Evolutionary conservation across 2,888 invertebrate species (phyloP).

Genomic region (Parnassius smintheus): DNA sequence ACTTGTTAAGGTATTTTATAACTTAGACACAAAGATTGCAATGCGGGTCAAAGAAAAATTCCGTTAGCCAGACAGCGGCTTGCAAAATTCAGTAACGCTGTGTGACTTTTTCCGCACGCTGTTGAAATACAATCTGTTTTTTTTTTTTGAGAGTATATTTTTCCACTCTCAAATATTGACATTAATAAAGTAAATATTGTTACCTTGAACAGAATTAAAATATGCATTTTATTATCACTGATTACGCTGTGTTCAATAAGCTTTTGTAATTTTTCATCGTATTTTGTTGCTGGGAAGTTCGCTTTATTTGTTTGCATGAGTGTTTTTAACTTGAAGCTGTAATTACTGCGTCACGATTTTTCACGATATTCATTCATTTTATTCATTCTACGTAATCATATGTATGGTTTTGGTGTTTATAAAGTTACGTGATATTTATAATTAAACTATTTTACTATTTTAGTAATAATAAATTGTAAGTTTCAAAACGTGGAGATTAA

Average conservation of each 20-base stretch:
- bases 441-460: too few species aligned
- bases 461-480: too few species aligned
- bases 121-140: conserved; percentile 19
- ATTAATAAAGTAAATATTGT: conserved; percentile 24
- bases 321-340: conserved; percentile 10
- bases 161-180: conserved; percentile 17
- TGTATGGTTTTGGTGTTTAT: too few species aligned
- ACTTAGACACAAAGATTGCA: not conserved
- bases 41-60: conserved; percentile 5
- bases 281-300: not conserved
- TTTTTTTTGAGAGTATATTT: conserved; percentile 7
- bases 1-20: too few species aligned
- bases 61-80: not conserved
- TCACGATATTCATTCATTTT: too few species aligned
- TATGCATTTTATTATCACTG: conserved; percentile 21
- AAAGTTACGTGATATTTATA: too few species aligned
- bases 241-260: conserved; percentile 15
- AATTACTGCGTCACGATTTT: not conserved
- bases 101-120: not conserved
- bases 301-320: conserved; percentile 6
- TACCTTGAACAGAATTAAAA: conserved; percentile 20
- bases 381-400: too few species aligned
- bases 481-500: too few species aligned
- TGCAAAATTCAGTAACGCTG: not conserved
- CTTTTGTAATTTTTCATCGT: conserved; percentile 11